Conservation (phyloP, 35 echinoderm and acorn worm genomes). For the Apostichopus japonicus region DNA sequence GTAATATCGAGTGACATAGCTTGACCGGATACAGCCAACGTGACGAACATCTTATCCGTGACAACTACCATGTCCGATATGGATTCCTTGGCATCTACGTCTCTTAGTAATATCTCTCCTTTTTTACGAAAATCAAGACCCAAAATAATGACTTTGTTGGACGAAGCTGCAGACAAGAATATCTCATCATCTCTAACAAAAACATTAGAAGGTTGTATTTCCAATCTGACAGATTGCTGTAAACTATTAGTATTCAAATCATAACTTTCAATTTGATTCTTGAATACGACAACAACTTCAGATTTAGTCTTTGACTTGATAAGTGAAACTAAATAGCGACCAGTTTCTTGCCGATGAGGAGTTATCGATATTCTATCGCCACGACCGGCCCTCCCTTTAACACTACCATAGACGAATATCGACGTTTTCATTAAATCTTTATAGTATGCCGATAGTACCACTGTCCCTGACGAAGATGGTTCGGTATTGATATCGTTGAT, state of each 20-base stretch:
- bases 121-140: not conserved
- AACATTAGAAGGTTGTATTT: not conserved
- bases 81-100: not conserved
- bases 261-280: not conserved
- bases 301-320: not conserved
- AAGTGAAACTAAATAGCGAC: not conserved
- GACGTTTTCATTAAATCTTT: not conserved
- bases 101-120: not conserved
- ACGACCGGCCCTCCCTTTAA: not conserved
- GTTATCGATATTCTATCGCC: not conserved
- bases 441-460: not conserved
- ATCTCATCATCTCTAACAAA: not conserved
- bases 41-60: not conserved
- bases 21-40: not conserved
- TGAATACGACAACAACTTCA: not conserved
- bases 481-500: conserved; percentile 1
- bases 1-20: not conserved
- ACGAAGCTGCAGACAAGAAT: not conserved
- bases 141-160: not conserved
- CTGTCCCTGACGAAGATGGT: not conserved
- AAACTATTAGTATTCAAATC: not conserved
- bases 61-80: not conserved
- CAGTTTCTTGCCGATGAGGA: not conserved
- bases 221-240: not conserved
- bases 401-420: not conserved